Conservation (phyloP, 2,888 invertebrate genomes). For the Troides aeacus region DNA sequence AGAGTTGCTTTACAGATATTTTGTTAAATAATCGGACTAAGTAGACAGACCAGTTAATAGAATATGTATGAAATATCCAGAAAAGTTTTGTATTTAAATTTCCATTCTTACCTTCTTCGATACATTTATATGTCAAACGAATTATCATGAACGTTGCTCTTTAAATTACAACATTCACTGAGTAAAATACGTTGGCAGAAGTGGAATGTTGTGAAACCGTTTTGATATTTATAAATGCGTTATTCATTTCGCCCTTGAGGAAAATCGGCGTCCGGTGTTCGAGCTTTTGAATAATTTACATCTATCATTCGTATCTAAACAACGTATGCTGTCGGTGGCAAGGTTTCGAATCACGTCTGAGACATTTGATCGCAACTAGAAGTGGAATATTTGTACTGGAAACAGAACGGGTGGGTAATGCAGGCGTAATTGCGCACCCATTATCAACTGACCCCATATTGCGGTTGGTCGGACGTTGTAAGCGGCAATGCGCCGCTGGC, state of each 20-base stretch:
- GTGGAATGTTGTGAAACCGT: slow-evolving; percentile 15
- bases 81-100: not conserved
- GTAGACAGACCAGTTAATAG: too few relatives aligned
- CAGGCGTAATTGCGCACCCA: slow-evolving; percentile 71
- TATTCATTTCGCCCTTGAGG: slow-evolving; percentile 33
- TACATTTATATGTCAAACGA: slow-evolving; percentile 13
- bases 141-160: slow-evolving; percentile 1
- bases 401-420: slow-evolving; percentile 55
- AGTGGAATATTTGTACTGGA: slow-evolving; percentile 62
- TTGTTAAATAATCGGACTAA: too few relatives aligned
- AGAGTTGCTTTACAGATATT: too few relatives aligned
- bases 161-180: slow-evolving; percentile 11
- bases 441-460: slow-evolving; percentile 77
- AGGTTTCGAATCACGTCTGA: slow-evolving; percentile 66
- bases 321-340: slow-evolving; percentile 64
- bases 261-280: slow-evolving; percentile 53
- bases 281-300: slow-evolving; percentile 65
- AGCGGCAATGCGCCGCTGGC: slow-evolving; percentile 46
- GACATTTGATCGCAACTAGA: slow-evolving; percentile 73
- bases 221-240: slow-evolving; percentile 20
- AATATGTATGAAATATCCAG: not conserved
- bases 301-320: slow-evolving; percentile 59
- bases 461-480: slow-evolving; percentile 54
- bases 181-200: slow-evolving; percentile 11
- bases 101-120: not conserved